Evolutionary conservation across 2,888 invertebrate genomes (phyloP).

Genomic region (Tetheella fluctuosa): DNA sequence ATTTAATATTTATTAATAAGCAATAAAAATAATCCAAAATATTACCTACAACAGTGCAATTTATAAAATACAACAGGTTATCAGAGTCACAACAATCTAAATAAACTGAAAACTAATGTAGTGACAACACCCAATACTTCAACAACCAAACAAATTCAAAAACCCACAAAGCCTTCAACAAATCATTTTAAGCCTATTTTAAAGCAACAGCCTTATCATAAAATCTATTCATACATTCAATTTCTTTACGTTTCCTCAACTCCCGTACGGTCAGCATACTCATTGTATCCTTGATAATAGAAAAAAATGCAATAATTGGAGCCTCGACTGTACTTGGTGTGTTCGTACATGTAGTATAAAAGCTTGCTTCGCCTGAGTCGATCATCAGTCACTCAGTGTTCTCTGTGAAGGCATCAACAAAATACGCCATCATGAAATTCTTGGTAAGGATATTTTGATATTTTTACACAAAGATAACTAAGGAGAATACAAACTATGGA

Average conservation of each 20-base stretch:
- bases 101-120: no score
- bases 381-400: slow-evolving; percentile 59
- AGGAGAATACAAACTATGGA: neutral
- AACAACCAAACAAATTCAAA: neutral
- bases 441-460: slow-evolving; percentile 56
- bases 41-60: neutral
- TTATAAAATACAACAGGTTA: no score
- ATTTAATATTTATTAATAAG: no score
- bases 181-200: no score
- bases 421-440: slow-evolving; percentile 64
- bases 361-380: slow-evolving; percentile 41
- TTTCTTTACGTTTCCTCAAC: neutral
- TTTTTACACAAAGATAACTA: slow-evolving; percentile 4
- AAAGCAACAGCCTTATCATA: neutral
- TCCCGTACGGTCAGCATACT: neutral
- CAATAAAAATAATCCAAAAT: no score
- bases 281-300: slow-evolving; percentile 49
- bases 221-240: neutral
- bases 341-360: slow-evolving; percentile 47
- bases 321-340: slow-evolving; percentile 26
- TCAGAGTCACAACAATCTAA: no score
- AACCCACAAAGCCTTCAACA: no score
- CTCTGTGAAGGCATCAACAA: slow-evolving; percentile 41
- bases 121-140: no score
- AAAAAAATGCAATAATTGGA: slow-evolving; percentile 50